Evolutionary conservation across 1,140 invertebrate species (phyloP).

Genomic region (Eriosoma lanigerum): DNA sequence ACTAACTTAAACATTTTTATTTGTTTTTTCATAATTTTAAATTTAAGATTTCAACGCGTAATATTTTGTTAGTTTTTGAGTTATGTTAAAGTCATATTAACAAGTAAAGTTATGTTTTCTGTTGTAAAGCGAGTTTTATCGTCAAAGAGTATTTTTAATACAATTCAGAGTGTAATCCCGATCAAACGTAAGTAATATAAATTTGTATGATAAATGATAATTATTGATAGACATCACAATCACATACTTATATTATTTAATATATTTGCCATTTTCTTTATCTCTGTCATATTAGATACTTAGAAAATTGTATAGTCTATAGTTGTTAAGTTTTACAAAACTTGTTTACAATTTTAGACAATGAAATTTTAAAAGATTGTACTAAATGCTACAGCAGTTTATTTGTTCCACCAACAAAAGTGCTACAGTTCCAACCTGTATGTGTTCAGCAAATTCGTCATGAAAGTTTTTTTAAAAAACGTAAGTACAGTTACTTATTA

Average conservation of each 20-base stretch:
- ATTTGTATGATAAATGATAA: neutral
- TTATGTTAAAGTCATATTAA: neutral
- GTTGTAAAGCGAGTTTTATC: neutral
- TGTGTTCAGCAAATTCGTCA: conserved; percentile 25
- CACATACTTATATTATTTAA: neutral
- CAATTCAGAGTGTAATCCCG: neutral
- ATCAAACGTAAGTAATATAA: conserved; percentile 17
- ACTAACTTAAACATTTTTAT: too few relatives aligned
- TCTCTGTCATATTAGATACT: too few relatives aligned
- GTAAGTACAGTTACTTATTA: neutral
- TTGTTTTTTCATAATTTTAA: too few relatives aligned
- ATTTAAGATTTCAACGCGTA: too few relatives aligned
- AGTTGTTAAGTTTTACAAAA: neutral
- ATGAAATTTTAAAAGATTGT: neutral
- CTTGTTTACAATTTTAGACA: neutral
- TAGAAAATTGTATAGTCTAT: too few relatives aligned
- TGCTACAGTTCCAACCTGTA: conserved; percentile 19
- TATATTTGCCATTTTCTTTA: neutral
- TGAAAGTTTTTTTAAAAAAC: conserved; percentile 50
- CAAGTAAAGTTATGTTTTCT: neutral
- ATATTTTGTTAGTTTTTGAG: too few relatives aligned
- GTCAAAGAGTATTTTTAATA: neutral
- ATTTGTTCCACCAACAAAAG: neutral
- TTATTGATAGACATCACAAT: neutral
- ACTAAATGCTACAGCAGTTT: conserved; percentile 8